A percentile compares a stretch with the other conserved stretches of the same genome.
Conservation (phyloP, 92 coral and sea anemone species). For the Metridium senile region DNA sequence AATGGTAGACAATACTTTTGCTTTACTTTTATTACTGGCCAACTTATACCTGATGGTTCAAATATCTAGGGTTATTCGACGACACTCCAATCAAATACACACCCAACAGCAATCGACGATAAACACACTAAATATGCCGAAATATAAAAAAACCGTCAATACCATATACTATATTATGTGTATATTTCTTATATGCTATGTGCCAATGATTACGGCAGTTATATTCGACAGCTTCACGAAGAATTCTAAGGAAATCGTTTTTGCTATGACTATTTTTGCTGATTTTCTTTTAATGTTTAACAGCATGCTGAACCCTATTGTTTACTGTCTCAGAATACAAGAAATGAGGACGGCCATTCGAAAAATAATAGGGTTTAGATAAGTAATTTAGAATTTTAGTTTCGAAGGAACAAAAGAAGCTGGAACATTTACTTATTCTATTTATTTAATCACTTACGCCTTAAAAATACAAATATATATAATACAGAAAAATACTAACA, state of each 20-base stretch:
- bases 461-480: no score
- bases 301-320: neutral
- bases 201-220: neutral
- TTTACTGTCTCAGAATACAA: neutral
- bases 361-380: no score
- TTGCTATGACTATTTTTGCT: neutral
- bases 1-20: neutral
- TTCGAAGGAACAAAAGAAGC: neutral
- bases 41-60: neutral
- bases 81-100: neutral
- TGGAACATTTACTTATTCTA: no score
- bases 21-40: neutral
- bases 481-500: no score
- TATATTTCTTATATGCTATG: neutral
- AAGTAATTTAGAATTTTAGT: neutral
- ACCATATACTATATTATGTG: conserved; percentile 4
- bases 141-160: neutral
- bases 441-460: no score
- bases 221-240: neutral
- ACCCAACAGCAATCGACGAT: neutral
- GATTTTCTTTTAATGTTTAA: neutral
- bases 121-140: neutral
- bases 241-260: neutral
- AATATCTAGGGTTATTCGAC: neutral
- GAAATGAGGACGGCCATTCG: neutral